Base-by-base conservation (phyloP, 53 echinoderm and acorn worm genomes). In the Patiria pectinifera region DNA sequence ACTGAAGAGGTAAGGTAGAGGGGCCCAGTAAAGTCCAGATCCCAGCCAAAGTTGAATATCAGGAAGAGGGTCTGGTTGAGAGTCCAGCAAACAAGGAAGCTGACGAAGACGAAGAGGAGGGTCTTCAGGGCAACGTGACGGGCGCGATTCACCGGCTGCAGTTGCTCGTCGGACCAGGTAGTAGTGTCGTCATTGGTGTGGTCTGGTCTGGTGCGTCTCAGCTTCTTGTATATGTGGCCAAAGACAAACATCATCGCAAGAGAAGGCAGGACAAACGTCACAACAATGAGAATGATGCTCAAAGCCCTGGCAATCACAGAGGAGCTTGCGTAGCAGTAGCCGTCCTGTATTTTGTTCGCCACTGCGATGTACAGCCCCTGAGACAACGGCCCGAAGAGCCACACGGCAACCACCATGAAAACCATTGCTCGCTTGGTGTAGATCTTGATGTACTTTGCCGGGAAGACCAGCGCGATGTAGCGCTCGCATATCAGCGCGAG, bases 81-180 rank as follows among this genome's bases (percentile, higher is more conserved):
- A 47, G 85, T 91, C 93, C 90, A 91, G 70, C 93, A 94, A 49
- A 91, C 53, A n/a, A 58, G 76, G 78, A 91, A 94, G 21, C 47
- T 59, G 21, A 85, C 43, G 13, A 85, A 94, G 0, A 94, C 94
- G 43, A 91, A 70, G 11, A 91, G 71, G 35, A 94, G 91, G 15
- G 94, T 90, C 62, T 93, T 93, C 45, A 89, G 76, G 45, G 84
- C 81, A 89, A 83, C 89, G n/a, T 66, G 79, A 11, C 85, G 72
- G 35, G 91, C 91, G 53, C 69, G 45, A 48, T 53, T 43, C 58
- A 91, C 58, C 43, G 85, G 44, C 71, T 85, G n/a, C 69, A 13
- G 12, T 22, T 69, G 69, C 43, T 70, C 45, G 18, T 85, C 78
- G 15, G 26, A 78, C 6, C 25, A 11, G 78, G 78, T n/a, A 8